Evolutionary conservation across 2,113 vertebrate genomes (phyloP).

Genomic region (Rhinolophus ferrumequinum): DNA sequence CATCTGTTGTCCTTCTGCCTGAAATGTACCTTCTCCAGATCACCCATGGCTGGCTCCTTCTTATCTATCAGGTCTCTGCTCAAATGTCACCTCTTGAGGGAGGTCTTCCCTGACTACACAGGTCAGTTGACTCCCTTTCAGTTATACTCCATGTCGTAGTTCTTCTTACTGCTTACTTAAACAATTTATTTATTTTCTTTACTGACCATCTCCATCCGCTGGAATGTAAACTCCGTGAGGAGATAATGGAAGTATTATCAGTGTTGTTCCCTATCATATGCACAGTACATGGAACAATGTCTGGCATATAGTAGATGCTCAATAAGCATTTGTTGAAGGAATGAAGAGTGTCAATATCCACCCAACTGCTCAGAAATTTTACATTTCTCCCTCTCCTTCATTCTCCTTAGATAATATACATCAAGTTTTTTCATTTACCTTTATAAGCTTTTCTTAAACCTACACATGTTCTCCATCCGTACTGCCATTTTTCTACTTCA

Average conservation of each 20-base stretch:
- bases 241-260: background rate
- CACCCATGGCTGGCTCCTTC: background rate
- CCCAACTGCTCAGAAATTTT: background rate
- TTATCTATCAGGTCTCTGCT: background rate
- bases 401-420: background rate
- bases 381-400: background rate
- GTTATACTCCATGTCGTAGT: background rate
- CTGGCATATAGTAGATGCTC: background rate
- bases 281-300: background rate
- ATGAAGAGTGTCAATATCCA: background rate
- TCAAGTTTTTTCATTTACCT: background rate
- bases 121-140: background rate
- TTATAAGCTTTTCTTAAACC: background rate
- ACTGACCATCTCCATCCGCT: background rate
- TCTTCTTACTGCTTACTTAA: background rate
- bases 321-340: background rate
- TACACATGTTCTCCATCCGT: background rate
- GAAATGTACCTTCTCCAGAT: background rate
- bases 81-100: background rate
- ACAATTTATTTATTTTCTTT: background rate
- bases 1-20: background rate
- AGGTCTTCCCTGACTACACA: background rate
- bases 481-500: background rate
- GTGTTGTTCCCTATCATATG: background rate
- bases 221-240: background rate